These are phyloP conservation scores for Diploscapter pachys DNA, from an alignment of 1,140 invertebrate species.

Conservation along the genomic window DNA sequence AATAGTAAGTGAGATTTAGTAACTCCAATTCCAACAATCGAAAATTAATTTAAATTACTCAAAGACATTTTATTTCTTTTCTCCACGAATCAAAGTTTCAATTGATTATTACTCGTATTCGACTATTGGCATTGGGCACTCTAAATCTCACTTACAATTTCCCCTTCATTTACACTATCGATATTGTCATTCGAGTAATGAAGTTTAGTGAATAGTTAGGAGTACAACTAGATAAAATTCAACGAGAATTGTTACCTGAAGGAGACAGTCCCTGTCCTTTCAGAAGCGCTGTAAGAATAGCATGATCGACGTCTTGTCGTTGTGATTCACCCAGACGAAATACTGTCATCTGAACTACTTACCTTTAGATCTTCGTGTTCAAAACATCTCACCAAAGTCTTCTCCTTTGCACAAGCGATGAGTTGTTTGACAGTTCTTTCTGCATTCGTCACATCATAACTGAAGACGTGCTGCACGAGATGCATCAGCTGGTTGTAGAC, in stretches of 20 bases:
- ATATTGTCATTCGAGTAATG: no score
- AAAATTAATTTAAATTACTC: no score
- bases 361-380: background rate
- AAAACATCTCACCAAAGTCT: constrained; percentile 28
- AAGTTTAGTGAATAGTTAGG: no score
- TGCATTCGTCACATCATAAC: constrained; percentile 41
- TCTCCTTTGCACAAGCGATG: constrained; percentile 42
- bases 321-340: constrained; percentile 53
- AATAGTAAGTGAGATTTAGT: background rate
- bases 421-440: constrained; percentile 44
- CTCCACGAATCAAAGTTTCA: no score
- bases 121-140: background rate
- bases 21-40: background rate
- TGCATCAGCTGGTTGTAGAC: constrained; percentile 40
- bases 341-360: constrained; percentile 41
- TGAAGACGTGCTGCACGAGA: constrained; percentile 43
- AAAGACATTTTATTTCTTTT: no score
- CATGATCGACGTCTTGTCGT: constrained; percentile 51
- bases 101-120: background rate
- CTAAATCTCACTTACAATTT: background rate
- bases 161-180: background rate
- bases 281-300: constrained; percentile 54
- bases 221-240: no score
- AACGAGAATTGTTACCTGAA: background rate
- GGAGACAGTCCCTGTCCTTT: constrained; percentile 51